Evolutionary conservation across 2,888 invertebrate species (phyloP), one percentile per base, ranked within the genome.

Genomic region (Agrilus biguttatus): DNA sequence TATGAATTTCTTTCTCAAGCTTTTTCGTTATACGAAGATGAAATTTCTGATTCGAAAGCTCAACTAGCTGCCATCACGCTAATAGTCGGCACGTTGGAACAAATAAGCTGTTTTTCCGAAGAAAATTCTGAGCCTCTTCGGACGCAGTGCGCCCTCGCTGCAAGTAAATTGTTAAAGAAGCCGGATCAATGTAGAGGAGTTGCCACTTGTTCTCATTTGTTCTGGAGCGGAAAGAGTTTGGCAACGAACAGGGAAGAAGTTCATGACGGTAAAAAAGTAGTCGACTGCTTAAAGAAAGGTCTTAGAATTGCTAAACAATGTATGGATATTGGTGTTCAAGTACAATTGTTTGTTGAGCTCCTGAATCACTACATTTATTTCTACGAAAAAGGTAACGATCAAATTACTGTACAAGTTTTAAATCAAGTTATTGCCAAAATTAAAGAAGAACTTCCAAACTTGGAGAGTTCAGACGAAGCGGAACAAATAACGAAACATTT

Each of bases 161-260:
- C 96, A 7, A 88, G 93, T 49, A 95, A 95, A 61, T 72, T 98
- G 53, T 72, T 98, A 23, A 93, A 97, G 69, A 98, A 98, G 58
- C 95, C 96, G 0, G 98, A 99, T 69, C 98, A 99, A 63, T 95
- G 95, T 56, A 74, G 96, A 34, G 96, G 91, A 1, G 92, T 96
- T 0, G 86, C 89, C 0, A 78, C 87, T 0, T 93, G 93, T 62
- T 88, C 97, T 0, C 92, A 96, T 64, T 76, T 99, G 46, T 98
- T 96, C 71, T 98, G 98, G 98, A 91, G 91, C 49, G 90, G 88
- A 13, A 80, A 84, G 55, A 72, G 71, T 40, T 57, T 62, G 45
- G 60, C 61, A 2, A 61, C 54, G 33, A 56, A 61, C 41, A 54
- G 57, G n/a, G 58, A 62, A 47, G 66, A 90, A 70, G 77, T 92